These are phyloP conservation scores for Oxygymnocypris stewartii DNA, from an alignment of 2,113 vertebrate species.

Conservation along the genomic window DNA sequence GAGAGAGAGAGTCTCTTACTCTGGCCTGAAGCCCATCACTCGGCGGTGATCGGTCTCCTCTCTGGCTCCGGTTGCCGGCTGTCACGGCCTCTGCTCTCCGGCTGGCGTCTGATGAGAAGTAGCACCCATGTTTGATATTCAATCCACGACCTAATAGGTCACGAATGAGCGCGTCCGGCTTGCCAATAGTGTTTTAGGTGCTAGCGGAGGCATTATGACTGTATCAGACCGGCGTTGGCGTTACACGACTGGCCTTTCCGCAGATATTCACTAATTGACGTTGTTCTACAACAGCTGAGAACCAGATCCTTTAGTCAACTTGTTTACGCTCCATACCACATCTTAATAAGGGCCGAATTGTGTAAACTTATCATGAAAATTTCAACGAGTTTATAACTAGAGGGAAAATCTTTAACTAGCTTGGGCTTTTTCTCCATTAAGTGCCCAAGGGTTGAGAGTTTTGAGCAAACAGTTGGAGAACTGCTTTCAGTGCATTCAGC, in stretches of 20 bases:
- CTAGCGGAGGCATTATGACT: constrained; percentile 55
- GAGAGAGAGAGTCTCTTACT: constrained; percentile 42
- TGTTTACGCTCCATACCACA: constrained; percentile 29
- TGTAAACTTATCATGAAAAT: constrained; percentile 41
- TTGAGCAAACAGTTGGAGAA: constrained; percentile 62
- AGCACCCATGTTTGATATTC: constrained; percentile 74
- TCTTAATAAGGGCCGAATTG: constrained; percentile 50
- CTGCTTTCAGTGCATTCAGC: constrained; percentile 57
- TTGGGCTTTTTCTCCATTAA: constrained; percentile 9
- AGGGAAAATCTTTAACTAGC: constrained; percentile 5
- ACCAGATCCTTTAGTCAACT: constrained; percentile 33
- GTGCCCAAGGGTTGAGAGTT: constrained; percentile 54
- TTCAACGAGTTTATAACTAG: constrained; percentile 28
- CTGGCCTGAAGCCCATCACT: constrained; percentile 71
- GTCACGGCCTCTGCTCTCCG: constrained; percentile 71
- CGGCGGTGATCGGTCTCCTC: constrained; percentile 70
- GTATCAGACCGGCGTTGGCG: constrained; percentile 46
- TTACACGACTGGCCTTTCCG: neutral
- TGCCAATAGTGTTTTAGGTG: constrained; percentile 71
- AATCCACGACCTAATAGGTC: constrained; percentile 79
- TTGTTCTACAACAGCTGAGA: constrained; percentile 45
- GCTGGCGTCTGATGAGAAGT: constrained; percentile 72
- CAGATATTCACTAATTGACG: constrained; percentile 51
- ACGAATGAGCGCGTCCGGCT: constrained; percentile 71
- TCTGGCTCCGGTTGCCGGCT: constrained; percentile 66